A percentile compares a stretch with the other conserved stretches of the same genome.
These are phyloP conservation scores for Acanthococcus lagerstroemiae DNA, from an alignment of 2,888 invertebrate genomes.

Conservation along the genomic window DNA sequence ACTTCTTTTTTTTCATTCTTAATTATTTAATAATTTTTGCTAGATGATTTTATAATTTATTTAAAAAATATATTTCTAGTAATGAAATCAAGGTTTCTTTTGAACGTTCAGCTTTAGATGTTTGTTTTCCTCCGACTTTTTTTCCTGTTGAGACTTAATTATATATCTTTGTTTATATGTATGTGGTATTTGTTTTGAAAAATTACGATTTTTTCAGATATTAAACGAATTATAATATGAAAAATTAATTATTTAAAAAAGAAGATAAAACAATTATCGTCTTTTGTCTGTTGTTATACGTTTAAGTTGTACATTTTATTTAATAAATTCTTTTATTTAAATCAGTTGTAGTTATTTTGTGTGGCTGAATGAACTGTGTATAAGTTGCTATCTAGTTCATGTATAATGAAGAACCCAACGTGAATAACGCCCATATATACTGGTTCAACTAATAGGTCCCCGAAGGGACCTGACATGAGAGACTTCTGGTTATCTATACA, in stretches of 20 bases:
- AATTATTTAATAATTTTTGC: too few relatives aligned
- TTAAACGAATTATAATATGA: constrained; percentile 18
- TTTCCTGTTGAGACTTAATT: constrained; percentile 28
- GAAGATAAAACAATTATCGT: constrained; percentile 18
- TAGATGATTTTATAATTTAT: neutral
- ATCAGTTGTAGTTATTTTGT: too few relatives aligned
- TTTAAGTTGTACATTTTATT: constrained; percentile 28
- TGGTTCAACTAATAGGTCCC: too few relatives aligned
- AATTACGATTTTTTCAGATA: constrained; percentile 19
- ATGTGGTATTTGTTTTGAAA: constrained; percentile 29
- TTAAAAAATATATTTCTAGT: neutral
- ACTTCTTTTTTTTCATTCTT: too few relatives aligned
- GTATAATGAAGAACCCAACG: too few relatives aligned
- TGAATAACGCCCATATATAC: too few relatives aligned
- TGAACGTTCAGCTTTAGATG: constrained; percentile 22
- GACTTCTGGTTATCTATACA: too few relatives aligned
- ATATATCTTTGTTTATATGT: constrained; percentile 25
- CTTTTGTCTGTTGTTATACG: constrained; percentile 26
- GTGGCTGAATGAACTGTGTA: too few relatives aligned
- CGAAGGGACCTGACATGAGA: too few relatives aligned
- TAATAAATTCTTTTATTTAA: constrained; percentile 31
- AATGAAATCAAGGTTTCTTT: too few relatives aligned
- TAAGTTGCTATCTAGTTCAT: too few relatives aligned
- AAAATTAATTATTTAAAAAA: neutral
- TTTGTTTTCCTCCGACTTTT: constrained; percentile 11